phyloP scores from a whole-genome alignment of 92 coral and sea anemone species.

The Epizoanthus ramosus region DNA sequence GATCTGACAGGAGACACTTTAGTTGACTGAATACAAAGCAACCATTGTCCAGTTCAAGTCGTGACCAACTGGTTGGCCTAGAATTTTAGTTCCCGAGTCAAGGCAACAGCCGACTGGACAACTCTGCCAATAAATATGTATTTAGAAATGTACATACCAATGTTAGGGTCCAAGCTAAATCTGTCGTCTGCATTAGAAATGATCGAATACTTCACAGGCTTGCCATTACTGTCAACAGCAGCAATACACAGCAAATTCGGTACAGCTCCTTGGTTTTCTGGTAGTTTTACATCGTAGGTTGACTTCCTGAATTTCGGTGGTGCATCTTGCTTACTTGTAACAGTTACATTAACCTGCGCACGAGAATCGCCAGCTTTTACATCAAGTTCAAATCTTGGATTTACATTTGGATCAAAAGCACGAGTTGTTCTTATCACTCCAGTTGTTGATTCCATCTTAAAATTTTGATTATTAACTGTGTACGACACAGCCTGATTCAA shows the following conservation, averaged over 20 bases:
- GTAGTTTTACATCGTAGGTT: constrained; percentile 60
- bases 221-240: constrained; percentile 63
- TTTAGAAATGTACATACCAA: constrained; percentile 55
- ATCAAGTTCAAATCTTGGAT: constrained; percentile 53
- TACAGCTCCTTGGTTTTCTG: constrained; percentile 72
- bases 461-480: constrained; percentile 9
- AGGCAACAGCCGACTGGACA: too few relatives aligned
- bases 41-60: too few relatives aligned
- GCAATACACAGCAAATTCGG: constrained; percentile 74
- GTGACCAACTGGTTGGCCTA: too few relatives aligned
- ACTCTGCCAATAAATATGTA: not conserved
- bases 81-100: too few relatives aligned
- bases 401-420: constrained; percentile 51
- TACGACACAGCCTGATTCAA: constrained; percentile 31
- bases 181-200: constrained; percentile 56
- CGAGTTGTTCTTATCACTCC: constrained; percentile 71
- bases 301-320: constrained; percentile 70
- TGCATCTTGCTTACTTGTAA: constrained; percentile 70
- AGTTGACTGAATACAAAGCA: too few relatives aligned
- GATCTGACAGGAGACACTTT: too few relatives aligned
- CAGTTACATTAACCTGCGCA: constrained; percentile 75
- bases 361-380: constrained; percentile 58
- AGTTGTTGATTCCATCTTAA: constrained; percentile 57
- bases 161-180: constrained; percentile 52
- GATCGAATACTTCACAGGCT: constrained; percentile 65